Evolutionary conservation across 1,140 invertebrate species (phyloP).

Genomic region (Drosophila sucinea): DNA sequence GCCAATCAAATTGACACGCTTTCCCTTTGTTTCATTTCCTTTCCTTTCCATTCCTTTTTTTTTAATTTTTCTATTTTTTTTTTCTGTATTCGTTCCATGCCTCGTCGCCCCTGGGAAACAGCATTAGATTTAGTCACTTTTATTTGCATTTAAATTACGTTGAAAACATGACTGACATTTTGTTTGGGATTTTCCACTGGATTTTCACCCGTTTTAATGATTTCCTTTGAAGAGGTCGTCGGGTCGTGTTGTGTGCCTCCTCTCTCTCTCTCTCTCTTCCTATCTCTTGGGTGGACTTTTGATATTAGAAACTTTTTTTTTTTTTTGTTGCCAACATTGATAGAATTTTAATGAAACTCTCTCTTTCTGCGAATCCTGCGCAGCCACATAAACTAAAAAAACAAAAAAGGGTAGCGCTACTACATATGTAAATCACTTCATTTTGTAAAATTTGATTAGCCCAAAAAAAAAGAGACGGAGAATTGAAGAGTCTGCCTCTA

Average conservation of each 20-base stretch:
- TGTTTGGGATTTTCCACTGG: conserved; percentile 17
- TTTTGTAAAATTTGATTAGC: too few relatives aligned
- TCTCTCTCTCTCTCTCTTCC: neutral
- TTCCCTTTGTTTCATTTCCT: conserved; percentile 20
- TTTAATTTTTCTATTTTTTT: neutral
- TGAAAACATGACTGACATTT: conserved; percentile 16
- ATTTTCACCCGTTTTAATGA: conserved; percentile 19
- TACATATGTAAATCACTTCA: too few relatives aligned
- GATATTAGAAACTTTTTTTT: conserved; percentile 1
- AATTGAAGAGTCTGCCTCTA: too few relatives aligned
- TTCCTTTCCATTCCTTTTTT: conserved; percentile 6
- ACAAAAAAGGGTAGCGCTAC: too few relatives aligned
- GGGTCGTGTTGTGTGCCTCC: neutral
- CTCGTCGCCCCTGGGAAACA: conserved; percentile 6
- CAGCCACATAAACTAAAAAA: too few relatives aligned
- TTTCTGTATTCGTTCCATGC: neutral
- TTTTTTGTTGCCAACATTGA: neutral
- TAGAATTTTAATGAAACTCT: conserved; percentile 13
- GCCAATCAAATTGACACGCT: conserved; percentile 24
- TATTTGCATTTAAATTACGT: conserved; percentile 25
- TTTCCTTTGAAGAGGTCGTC: conserved; percentile 13
- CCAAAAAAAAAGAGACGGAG: too few relatives aligned
- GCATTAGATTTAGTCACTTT: conserved; percentile 18
- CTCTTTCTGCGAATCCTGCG: neutral
- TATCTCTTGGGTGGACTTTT: conserved; percentile 3